Percentiles rank a stretch among this genome's conserved stretches.
Evolutionary conservation across 1,140 invertebrate species (phyloP).

Genomic region (Zelostemma sp.): DNA sequence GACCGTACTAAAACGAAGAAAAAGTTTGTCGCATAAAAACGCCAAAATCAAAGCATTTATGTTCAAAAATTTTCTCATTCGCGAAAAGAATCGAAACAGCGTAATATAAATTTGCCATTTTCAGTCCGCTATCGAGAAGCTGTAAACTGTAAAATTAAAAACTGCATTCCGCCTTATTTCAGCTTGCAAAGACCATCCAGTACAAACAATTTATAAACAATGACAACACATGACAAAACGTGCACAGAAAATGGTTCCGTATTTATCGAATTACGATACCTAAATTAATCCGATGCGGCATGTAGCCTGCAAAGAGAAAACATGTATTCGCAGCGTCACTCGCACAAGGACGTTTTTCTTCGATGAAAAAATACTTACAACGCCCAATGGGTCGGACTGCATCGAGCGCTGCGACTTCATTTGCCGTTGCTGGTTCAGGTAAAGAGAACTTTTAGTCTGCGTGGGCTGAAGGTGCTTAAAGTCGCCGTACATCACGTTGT

Average conservation of each 20-base stretch:
- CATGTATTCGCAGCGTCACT: slow-evolving; percentile 32
- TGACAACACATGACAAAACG: slow-evolving; percentile 21
- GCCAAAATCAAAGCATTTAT: no score
- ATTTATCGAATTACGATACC: slow-evolving; percentile 59
- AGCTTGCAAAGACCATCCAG: no score
- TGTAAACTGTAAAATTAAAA: no score
- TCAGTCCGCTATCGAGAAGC: no score
- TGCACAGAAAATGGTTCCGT: slow-evolving; percentile 25
- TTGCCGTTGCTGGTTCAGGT: slow-evolving; percentile 54
- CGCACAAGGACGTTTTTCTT: slow-evolving; percentile 4
- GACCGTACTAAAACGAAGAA: slow-evolving; percentile 44
- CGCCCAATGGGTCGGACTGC: slow-evolving; percentile 56
- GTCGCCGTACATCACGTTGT: slow-evolving; percentile 52
- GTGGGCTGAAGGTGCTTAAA: slow-evolving; percentile 44
- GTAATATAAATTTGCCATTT: no score
- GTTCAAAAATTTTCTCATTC: no score
- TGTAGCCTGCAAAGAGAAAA: slow-evolving; percentile 66
- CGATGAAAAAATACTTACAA: slow-evolving; percentile 47
- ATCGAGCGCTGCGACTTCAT: slow-evolving; percentile 61
- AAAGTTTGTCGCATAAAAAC: no score
- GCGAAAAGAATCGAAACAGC: no score
- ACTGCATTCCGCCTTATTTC: no score
- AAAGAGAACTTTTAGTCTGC: slow-evolving; percentile 62
- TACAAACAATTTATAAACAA: no score
- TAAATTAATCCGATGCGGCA: slow-evolving; percentile 67